Base-by-base conservation (phyloP, 2,113 vertebrate species). In the Leptodactylus fuscus region DNA sequence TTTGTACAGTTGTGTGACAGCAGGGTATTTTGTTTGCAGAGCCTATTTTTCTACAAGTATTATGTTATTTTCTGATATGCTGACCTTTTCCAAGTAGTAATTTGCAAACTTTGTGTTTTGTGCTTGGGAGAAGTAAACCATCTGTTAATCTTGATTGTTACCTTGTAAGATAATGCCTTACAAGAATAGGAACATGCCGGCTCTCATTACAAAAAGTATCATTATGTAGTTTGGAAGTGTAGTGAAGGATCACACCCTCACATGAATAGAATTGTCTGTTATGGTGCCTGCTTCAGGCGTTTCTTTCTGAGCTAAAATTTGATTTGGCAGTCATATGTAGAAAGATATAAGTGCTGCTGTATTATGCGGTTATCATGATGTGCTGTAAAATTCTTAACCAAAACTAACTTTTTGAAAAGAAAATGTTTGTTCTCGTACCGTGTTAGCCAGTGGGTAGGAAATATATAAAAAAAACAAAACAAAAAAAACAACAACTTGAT, bases 81-180 rank as follows among this genome's bases (percentile, higher is more conserved):
- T 78, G 75, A 55, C 75, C 49, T 78, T 78, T 78, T 55, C 51
- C 5, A 38, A 36, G 51, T 58, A 53, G 3, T 78, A 22, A 38
- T 29, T 49, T 49, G 44, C 73, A 75, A 75, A 49, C 27, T 78
- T 78, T 51, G 8, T 55, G 20, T 36, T 36, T 36, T 78, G 7
- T 78, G 18, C 51, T 77, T 53, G 24, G 15, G 22, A 77, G 74
- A 77, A 53, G 48, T 20, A 77, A 53, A 53, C 49, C 51, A 36
- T 78, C 49, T 78, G 76, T 76, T 76, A 51, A 48, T 11, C n/a
- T 18, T 51, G 44, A 29, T 76, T 76, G 44, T 78, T 78, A n/a
- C 49, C 49, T 79, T 60, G n/a, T 79, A 60, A 41, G 11, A 58
- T 79, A 41, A 55, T 60, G 32, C 7, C 41, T 32, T 34, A 58